Evolutionary conservation across 2,113 vertebrate species (phyloP).

Genomic region (Cervus canadensis): DNA sequence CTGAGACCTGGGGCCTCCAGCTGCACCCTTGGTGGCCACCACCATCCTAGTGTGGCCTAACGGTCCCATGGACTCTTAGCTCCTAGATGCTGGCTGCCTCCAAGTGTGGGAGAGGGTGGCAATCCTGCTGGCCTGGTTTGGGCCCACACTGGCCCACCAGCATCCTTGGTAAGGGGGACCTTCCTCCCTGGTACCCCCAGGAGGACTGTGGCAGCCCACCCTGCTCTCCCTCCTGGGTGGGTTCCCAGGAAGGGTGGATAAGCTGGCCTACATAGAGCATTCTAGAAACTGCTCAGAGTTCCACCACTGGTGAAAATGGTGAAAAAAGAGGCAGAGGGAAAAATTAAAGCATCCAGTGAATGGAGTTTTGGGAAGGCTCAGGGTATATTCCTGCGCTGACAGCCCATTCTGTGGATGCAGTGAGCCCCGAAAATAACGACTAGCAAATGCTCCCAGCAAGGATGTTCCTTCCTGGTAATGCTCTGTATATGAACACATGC

Average conservation of each 20-base stretch:
- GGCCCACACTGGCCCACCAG: background rate
- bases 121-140: background rate
- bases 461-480: background rate
- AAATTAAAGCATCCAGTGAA: background rate
- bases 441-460: background rate
- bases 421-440: background rate
- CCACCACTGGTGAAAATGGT: background rate
- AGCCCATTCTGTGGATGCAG: background rate
- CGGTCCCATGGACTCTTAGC: no score
- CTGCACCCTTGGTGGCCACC: background rate
- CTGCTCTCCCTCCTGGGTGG: fast-evolving
- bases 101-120: background rate
- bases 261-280: background rate
- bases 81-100: background rate
- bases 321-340: background rate
- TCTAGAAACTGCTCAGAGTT: background rate
- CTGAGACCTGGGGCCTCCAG: background rate
- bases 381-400: background rate
- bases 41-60: background rate
- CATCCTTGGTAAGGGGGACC: background rate
- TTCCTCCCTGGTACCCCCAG: background rate
- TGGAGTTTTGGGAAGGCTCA: background rate
- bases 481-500: background rate
- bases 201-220: background rate
- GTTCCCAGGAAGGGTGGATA: background rate